Conservation (phyloP, 2,797 vertebrate species). For the Schizopygopsis malacanthus region DNA sequence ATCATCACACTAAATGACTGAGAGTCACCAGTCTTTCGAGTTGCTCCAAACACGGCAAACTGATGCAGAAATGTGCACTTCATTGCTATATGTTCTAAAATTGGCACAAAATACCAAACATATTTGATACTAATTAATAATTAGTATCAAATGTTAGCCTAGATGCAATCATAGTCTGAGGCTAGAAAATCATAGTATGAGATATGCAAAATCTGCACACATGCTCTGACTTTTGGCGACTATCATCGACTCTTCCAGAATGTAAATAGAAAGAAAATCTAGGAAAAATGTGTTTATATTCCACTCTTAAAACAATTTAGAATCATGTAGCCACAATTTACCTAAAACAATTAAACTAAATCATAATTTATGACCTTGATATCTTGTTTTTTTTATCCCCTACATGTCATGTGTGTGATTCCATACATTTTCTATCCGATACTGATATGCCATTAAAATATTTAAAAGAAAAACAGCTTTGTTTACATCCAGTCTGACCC, state of each 20-base stretch:
- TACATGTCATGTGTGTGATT: background rate
- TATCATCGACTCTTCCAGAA: background rate
- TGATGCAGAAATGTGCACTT: background rate
- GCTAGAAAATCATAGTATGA: background rate
- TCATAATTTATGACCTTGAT: background rate
- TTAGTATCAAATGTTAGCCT: no score
- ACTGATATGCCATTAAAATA: background rate
- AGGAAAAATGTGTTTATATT: no score
- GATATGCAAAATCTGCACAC: background rate
- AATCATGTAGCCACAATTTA: background rate
- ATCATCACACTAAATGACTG: background rate
- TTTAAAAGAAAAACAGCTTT: background rate
- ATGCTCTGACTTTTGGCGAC: background rate
- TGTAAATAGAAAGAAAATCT: background rate
- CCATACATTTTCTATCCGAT: no score
- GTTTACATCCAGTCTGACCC: background rate
- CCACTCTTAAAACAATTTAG: background rate
- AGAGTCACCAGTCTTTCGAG: background rate
- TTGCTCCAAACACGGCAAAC: background rate
- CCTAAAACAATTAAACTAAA: background rate
- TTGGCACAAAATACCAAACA: background rate
- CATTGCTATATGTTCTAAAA: background rate
- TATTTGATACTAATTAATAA: background rate
- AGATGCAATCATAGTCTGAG: background rate
- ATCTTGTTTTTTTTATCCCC: no score